A percentile compares a stretch with the other conserved stretches of the same genome.
Evolutionary conservation across 1,140 invertebrate genomes (phyloP).

Genomic region (Drosophila santomea): DNA sequence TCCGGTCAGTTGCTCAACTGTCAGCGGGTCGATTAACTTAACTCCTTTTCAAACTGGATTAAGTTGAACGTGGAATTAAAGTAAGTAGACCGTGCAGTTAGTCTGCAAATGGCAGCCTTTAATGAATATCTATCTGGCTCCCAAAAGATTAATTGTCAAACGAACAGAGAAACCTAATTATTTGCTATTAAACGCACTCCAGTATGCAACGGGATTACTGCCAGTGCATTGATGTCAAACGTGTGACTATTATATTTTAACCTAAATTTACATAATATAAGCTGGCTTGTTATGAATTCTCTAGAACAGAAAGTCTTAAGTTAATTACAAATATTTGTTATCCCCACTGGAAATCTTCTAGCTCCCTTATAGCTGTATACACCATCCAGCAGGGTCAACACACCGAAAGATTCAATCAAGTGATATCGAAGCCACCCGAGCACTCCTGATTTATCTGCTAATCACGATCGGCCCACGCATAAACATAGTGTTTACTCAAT

Average conservation of each 20-base stretch:
- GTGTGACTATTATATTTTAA: no score
- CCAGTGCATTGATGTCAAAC: background rate
- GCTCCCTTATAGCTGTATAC: constrained; percentile 12
- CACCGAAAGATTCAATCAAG: constrained; percentile 43
- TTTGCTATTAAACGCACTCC: background rate
- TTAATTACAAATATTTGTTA: constrained; percentile 12
- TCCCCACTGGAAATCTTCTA: background rate
- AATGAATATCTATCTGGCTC: background rate
- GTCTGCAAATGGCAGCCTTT: background rate
- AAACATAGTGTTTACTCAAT: constrained; percentile 49
- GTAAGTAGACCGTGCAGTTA: constrained; percentile 9
- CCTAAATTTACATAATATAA: no score
- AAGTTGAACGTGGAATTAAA: constrained; percentile 15
- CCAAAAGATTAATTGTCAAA: background rate
- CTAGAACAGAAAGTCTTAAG: background rate
- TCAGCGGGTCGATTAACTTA: constrained; percentile 55
- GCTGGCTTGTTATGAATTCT: no score
- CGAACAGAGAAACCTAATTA: background rate
- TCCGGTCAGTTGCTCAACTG: constrained; percentile 33
- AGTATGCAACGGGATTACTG: background rate
- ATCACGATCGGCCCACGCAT: constrained; percentile 62
- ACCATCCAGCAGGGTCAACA: constrained; percentile 20
- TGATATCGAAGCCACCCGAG: constrained; percentile 20
- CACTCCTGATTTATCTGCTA: constrained; percentile 48
- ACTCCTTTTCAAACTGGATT: constrained; percentile 40